Evolutionary conservation across 2,797 vertebrate species (phyloP).

Genomic region (Artibeus lituratus): DNA sequence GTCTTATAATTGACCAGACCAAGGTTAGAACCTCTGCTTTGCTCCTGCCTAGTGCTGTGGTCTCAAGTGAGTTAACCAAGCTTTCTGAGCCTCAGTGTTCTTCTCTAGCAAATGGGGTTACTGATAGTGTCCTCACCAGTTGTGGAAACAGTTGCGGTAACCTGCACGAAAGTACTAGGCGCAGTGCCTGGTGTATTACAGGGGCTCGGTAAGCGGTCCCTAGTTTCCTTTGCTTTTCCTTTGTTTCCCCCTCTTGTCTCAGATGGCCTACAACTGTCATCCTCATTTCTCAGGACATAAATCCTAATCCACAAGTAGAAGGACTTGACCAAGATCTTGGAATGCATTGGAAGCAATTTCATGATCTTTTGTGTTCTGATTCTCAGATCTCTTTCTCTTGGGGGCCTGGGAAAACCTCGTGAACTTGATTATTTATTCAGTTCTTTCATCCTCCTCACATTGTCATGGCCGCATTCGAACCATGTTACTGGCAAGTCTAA

Average conservation of each 20-base stretch:
- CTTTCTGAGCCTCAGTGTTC: not conserved
- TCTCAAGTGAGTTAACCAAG: not conserved
- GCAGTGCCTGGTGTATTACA: not conserved
- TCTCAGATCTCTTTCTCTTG: not conserved
- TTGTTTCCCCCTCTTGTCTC: not conserved
- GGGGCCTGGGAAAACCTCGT: conserved; percentile 38
- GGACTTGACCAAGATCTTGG: not conserved
- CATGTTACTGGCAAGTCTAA: conserved; percentile 45
- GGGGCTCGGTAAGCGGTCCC: not conserved
- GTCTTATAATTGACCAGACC: not conserved
- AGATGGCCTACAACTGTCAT: not conserved
- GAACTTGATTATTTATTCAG: conserved; percentile 30
- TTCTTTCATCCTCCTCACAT: not conserved
- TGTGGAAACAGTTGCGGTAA: not conserved
- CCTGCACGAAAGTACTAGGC: not conserved
- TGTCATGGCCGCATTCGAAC: conserved; percentile 37
- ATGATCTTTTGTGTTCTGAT: conserved; percentile 30
- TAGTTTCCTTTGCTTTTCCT: not conserved
- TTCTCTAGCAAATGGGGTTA: not conserved
- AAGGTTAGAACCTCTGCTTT: not conserved
- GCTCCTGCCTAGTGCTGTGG: not conserved
- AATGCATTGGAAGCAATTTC: not conserved
- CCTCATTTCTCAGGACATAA: not conserved
- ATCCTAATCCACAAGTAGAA: not conserved
- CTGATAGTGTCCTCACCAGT: not conserved